Conservation (phyloP, 2,797 vertebrate genomes). For the Pygocentrus nattereri region DNA sequence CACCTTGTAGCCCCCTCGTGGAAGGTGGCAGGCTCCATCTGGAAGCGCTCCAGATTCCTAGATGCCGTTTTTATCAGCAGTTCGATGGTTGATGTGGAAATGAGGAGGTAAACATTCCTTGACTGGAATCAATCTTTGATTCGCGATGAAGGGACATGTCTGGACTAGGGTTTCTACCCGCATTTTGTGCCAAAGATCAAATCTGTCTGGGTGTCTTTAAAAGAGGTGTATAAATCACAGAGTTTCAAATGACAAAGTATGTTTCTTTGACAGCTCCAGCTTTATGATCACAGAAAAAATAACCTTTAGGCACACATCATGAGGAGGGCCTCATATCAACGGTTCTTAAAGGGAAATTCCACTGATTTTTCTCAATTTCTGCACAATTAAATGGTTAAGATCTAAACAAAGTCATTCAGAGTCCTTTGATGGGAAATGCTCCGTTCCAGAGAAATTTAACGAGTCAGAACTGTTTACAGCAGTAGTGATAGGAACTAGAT, state of each 20-base stretch:
- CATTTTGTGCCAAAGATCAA: slow-evolving; percentile 36
- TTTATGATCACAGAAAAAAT: slow-evolving; percentile 8
- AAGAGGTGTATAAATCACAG: slow-evolving; percentile 25
- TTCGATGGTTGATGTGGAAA: slow-evolving; percentile 63
- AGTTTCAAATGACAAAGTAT: slow-evolving; percentile 16
- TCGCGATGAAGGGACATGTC: slow-evolving; percentile 32
- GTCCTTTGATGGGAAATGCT: neutral
- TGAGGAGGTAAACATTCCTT: slow-evolving; percentile 68
- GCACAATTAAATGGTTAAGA: neutral
- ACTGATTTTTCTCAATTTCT: neutral
- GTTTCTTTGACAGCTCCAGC: slow-evolving; percentile 18
- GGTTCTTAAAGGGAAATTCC: neutral
- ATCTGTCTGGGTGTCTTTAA: slow-evolving; percentile 42
- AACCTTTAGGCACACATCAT: slow-evolving; percentile 13
- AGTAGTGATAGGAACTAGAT: neutral
- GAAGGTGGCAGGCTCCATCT: slow-evolving; percentile 68
- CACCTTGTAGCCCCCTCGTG: slow-evolving; percentile 53
- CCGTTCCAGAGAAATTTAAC: neutral
- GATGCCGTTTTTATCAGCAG: slow-evolving; percentile 66
- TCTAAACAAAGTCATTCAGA: neutral
- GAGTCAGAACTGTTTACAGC: neutral
- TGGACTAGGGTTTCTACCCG: slow-evolving; percentile 14
- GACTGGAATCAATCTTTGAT: slow-evolving; percentile 45
- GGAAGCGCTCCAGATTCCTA: slow-evolving; percentile 66
- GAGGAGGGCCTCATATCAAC: neutral